These are phyloP conservation scores for Furnarius figulus DNA, from an alignment of 2,113 vertebrate species.

Conservation along the genomic window DNA sequence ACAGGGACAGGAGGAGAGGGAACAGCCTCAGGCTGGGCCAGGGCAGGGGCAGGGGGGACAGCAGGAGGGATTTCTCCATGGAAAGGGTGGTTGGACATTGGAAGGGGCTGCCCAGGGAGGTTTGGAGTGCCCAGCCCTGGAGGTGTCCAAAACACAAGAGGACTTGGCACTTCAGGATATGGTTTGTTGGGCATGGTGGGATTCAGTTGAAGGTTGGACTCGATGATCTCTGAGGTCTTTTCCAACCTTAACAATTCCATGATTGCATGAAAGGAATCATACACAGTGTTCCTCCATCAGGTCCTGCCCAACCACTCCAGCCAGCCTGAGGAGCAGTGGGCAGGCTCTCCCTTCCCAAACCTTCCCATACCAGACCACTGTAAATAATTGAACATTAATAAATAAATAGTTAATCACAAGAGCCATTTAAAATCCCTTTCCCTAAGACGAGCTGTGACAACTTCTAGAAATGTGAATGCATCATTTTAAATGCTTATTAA, in stretches of 20 bases:
- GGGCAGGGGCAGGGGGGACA: fast-evolving
- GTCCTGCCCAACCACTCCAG: not conserved
- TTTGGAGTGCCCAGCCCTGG: fast-evolving
- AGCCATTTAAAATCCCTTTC: constrained; percentile 21
- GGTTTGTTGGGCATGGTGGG: not conserved
- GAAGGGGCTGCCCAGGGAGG: not conserved
- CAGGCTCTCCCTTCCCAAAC: not conserved
- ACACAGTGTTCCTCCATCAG: not conserved
- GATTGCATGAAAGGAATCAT: not conserved
- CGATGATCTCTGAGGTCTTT: not conserved
- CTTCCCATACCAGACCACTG: not conserved
- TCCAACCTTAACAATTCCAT: not conserved
- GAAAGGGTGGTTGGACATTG: not conserved
- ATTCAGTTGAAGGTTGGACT: not conserved
- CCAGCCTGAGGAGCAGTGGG: not conserved
- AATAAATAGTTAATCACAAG: constrained; percentile 35
- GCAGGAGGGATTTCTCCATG: not conserved
- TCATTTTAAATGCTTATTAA: constrained; percentile 10
- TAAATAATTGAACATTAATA: not conserved
- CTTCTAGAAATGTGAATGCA: not conserved
- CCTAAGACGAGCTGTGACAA: not conserved
- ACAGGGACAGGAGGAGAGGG: not conserved
- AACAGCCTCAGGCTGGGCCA: not conserved
- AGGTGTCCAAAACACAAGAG: fast-evolving
- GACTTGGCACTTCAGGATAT: too few species aligned